These are phyloP conservation scores for Alentia gelatinosa DNA, from an alignment of 2,888 invertebrate species.

Conservation along the genomic window DNA sequence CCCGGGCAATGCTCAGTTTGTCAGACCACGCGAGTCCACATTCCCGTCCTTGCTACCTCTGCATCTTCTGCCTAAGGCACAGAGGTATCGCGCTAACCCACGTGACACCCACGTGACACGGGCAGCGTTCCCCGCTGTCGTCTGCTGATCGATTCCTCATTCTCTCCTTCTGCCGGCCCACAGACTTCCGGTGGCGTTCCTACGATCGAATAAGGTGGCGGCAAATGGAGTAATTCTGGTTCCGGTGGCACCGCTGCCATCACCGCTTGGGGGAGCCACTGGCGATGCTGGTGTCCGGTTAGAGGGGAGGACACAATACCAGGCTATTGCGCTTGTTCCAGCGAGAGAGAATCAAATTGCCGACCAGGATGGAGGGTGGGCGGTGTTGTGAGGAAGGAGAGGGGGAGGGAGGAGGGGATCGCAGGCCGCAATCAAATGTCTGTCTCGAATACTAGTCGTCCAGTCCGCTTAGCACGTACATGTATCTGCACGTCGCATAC, in stretches of 20 bases:
- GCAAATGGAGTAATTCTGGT: slow-evolving; percentile 27
- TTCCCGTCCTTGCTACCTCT: background rate
- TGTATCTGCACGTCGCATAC: too few species aligned
- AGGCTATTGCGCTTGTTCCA: background rate
- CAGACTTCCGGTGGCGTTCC: background rate
- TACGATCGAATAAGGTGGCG: slow-evolving; percentile 10
- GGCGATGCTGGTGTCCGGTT: background rate
- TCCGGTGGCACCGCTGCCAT: too few species aligned
- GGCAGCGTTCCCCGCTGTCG: background rate
- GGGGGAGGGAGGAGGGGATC: too few species aligned
- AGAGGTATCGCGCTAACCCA: background rate
- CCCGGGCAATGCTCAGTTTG: background rate
- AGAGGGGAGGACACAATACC: background rate
- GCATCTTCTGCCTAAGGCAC: background rate
- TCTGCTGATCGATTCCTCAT: background rate
- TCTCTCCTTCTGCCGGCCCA: background rate
- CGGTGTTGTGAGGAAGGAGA: too few species aligned
- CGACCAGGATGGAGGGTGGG: too few species aligned
- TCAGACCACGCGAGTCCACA: background rate
- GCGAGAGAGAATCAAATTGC: background rate
- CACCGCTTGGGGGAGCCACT: background rate
- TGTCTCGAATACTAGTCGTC: too few species aligned
- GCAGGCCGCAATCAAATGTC: too few species aligned
- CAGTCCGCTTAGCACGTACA: too few species aligned
- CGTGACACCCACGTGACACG: background rate